Conservation (phyloP, 2,888 invertebrate genomes). For the Pocota personata region DNA sequence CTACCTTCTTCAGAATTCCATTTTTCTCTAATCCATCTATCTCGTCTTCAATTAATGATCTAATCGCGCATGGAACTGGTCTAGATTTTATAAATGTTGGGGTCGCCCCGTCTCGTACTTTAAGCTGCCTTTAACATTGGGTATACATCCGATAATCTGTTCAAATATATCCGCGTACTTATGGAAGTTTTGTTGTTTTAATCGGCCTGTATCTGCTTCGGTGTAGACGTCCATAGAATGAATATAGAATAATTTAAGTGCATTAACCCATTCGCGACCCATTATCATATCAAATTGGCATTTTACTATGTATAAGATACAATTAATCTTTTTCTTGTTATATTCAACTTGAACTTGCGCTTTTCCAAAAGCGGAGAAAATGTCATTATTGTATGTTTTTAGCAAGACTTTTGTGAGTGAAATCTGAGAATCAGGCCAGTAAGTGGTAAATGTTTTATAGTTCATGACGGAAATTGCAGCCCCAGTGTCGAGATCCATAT, state of each 20-base stretch:
- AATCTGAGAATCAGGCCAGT: constrained; percentile 4
- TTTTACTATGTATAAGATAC: constrained; percentile 18
- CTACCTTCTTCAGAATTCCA: constrained; percentile 1
- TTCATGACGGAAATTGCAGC: constrained; percentile 20
- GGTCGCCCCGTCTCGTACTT: constrained; percentile 3
- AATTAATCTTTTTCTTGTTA: not conserved
- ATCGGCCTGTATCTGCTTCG: not conserved
- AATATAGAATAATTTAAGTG: not conserved
- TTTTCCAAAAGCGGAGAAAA: constrained; percentile 10
- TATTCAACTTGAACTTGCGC: not conserved
- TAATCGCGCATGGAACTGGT: constrained; percentile 21
- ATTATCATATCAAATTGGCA: not conserved
- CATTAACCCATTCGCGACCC: not conserved
- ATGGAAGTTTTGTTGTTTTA: constrained; percentile 12
- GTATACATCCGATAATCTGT: constrained; percentile 28
- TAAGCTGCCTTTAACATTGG: constrained; percentile 13
- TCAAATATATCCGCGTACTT: constrained; percentile 28
- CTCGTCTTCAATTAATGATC: constrained; percentile 22
- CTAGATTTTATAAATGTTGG: constrained; percentile 32
- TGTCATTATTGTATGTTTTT: constrained; percentile 16
- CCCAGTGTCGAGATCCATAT: constrained; percentile 6
- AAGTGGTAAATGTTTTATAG: not conserved
- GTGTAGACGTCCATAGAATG: not conserved
- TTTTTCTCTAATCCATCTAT: constrained; percentile 1
- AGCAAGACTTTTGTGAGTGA: not conserved